These are phyloP conservation scores for Coleophora flavipennella DNA, from an alignment of 2,888 invertebrate genomes.

Conservation along the genomic window DNA sequence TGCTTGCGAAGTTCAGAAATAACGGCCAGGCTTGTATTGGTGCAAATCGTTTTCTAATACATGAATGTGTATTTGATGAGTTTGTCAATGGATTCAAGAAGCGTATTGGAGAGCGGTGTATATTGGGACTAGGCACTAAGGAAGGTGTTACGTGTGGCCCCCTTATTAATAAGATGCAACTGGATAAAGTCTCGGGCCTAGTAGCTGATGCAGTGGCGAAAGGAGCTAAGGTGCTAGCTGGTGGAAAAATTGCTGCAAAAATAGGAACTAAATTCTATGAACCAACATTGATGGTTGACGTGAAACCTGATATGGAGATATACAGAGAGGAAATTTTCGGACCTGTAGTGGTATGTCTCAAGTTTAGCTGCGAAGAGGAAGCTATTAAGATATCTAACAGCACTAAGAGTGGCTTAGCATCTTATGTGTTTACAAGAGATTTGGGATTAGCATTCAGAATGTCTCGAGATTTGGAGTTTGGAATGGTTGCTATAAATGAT, in stretches of 20 bases:
- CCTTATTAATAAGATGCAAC: slow-evolving; percentile 89
- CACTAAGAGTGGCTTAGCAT: slow-evolving; percentile 88
- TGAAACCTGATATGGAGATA: slow-evolving; percentile 86
- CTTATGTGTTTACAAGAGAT: slow-evolving; percentile 94
- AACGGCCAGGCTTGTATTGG: slow-evolving; percentile 98
- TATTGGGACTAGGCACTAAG: slow-evolving; percentile 85
- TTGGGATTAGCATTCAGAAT: slow-evolving; percentile 93
- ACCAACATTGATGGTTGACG: slow-evolving; percentile 88
- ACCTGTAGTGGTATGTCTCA: slow-evolving; percentile 89
- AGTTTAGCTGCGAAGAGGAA: slow-evolving; percentile 91
- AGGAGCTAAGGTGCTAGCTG: slow-evolving; percentile 85
- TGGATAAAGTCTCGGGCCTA: slow-evolving; percentile 83
- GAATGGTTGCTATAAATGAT: slow-evolving; percentile 98
- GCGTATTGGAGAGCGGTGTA: slow-evolving; percentile 77
- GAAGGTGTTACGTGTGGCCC: slow-evolving; percentile 88
- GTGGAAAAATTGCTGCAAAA: slow-evolving; percentile 78
- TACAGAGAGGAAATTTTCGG: slow-evolving; percentile 96
- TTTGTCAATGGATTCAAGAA: slow-evolving; percentile 82
- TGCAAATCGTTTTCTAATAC: slow-evolving; percentile 91
- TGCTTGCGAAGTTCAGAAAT: slow-evolving; percentile 95
- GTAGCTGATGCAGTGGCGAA: slow-evolving; percentile 90
- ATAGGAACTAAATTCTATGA: slow-evolving; percentile 88
- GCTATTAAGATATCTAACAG: slow-evolving; percentile 88
- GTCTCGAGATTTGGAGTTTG: slow-evolving; percentile 86
- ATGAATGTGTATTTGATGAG: slow-evolving; percentile 82